Base-by-base conservation (phyloP, 1,140 invertebrate species). In the Zaprionus vittiger region DNA sequence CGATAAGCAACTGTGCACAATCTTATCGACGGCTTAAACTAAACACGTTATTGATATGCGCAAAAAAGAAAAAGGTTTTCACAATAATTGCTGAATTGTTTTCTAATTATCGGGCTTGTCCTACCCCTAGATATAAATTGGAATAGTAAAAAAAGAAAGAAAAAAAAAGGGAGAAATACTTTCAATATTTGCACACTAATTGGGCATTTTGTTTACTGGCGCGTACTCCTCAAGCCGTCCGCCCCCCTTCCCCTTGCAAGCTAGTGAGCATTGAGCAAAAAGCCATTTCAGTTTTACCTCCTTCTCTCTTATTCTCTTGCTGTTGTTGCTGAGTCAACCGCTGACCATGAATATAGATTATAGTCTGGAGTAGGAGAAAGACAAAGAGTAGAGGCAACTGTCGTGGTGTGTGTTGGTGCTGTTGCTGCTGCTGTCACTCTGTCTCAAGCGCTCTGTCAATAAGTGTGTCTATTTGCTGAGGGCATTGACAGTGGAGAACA, bases 161-260 rank as follows among this genome's bases (percentile, higher is more conserved):
- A 31, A 11, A 28, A 28, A 34, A 47, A 47, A n/a, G 7, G n/a
- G 7, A n/a, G n/a, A 47, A 86, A 78, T 80, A 84, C 79, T 90
- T 79, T 90, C 85, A 87, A 90, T 87, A 90, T 87, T 87, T 87
- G 85, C 85, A 77, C 84, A 84, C 84, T 87, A 87, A 87, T 87
- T 87, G 84, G 84, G 84, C 82, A 76, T 67, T 85, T 82, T 83
- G 66, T 76, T 83, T 83, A 52, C 63, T 49, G 60, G 69, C 47
- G 31, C 77, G 73, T 77, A 69, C 65, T 54, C 59, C n/a, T 41
- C 15, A 14, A 41, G 57, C 14, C 5, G 14, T 78, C 80, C 79
- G 26, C 31, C 31, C 31, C 31, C 31, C 20, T 20, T 20, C 20
- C 20, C 2, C 31, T 11, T 11, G 31, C 9, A 2, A 34, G 3